Base-by-base conservation (phyloP, 2,888 invertebrate genomes). In the Clostera curtula region DNA sequence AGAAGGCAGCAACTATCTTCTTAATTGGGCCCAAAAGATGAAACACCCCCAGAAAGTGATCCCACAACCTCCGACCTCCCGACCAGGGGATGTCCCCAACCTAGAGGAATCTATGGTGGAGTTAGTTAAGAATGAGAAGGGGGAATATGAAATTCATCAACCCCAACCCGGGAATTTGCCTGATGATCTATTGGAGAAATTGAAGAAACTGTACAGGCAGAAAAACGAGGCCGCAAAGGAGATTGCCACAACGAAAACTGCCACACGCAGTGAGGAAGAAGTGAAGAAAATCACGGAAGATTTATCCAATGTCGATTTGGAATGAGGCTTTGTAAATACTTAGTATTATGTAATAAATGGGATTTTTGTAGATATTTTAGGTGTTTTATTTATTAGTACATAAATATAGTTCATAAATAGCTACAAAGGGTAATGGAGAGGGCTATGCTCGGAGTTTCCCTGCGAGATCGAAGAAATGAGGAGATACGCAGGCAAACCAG, bases 21-120 rank as follows among this genome's bases (percentile, higher is more conserved):
- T 86, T 31, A 75, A 63, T 20, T 90, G 90, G 90, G 88, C 88
- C 0, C 74, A 87, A 32, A 85, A 83, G 39, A 83, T 88, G 76
- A 79, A 68, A 32, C 46, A 54, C 2, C 73, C 75, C 0, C 50
- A 49, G 2, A 60, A 62, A 13, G 29, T 36, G 0, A 14, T 39
- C 2, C 46, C 46, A 3, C 43, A 39, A 6, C 5, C 30, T 2
- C 44, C 54, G 4, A 36, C 24, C 6, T 33, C 31, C 0, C 27
- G 31, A 7, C 69, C 65, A 0, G 70, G 69, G 0, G 75, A 76
- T 15, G 62, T 71, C 1, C 70, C 71, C 1, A 77, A 76, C 37
- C 32, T 79, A 5, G 79, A 83, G 35, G 82, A 82, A 9, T 75
- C 75, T 0, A 41, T 80, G 44, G 82, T 80, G 2, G 80, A 79